phyloP scores from a whole-genome alignment of 2,113 vertebrate species.

The Chaetodon auriga region DNA sequence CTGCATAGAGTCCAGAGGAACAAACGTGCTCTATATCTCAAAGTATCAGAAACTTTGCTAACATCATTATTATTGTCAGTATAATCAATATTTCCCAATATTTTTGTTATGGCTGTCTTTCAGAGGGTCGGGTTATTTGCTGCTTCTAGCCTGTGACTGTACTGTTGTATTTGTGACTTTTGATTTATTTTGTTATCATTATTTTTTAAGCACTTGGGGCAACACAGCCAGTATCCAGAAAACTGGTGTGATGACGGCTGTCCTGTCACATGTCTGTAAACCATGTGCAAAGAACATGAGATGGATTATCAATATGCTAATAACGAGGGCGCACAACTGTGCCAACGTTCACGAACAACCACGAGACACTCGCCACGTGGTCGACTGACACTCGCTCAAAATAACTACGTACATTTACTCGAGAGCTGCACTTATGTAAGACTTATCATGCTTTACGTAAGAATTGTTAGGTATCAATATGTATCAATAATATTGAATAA shows the following conservation, averaged over 20 bases:
- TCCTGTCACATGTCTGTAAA: conserved; percentile 45
- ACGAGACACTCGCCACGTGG: conserved; percentile 10
- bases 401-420: neutral
- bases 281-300: conserved; percentile 36
- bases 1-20: conserved; percentile 21
- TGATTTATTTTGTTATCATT: neutral
- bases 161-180: neutral
- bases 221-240: neutral
- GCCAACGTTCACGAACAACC: neutral
- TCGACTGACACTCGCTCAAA: conserved; percentile 8
- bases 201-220: neutral
- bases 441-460: too few relatives aligned
- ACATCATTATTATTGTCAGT: neutral
- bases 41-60: conserved; percentile 18
- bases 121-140: neutral
- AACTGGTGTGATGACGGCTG: neutral
- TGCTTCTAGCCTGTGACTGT: neutral
- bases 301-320: conserved; percentile 60
- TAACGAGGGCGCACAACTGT: conserved; percentile 25
- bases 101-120: neutral
- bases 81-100: neutral
- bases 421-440: too few relatives aligned
- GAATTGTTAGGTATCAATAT: too few relatives aligned
- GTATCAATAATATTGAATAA: too few relatives aligned
- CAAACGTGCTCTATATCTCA: neutral